Evolutionary conservation across 2,797 vertebrate genomes (phyloP).

Genomic region (Takifugu ocellatus): DNA sequence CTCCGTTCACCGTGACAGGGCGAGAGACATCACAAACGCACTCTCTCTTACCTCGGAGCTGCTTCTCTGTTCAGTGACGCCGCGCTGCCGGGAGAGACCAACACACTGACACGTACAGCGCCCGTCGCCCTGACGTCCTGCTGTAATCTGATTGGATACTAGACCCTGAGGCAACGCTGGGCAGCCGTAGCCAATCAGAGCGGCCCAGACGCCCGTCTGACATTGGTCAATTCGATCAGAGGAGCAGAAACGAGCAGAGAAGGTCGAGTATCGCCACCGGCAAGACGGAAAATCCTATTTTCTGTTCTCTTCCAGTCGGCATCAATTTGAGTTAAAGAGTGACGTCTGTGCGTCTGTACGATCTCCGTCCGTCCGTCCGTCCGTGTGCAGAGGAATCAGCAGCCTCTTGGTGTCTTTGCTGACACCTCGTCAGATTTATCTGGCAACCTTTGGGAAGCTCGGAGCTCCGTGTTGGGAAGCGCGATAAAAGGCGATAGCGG

Average conservation of each 20-base stretch:
- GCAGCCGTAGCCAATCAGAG: constrained; percentile 21
- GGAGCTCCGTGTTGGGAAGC: too few species aligned
- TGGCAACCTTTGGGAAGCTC: not conserved
- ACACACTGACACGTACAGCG: constrained; percentile 2
- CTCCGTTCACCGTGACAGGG: too few species aligned
- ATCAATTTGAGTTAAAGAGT: not conserved
- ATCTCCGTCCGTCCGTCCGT: too few species aligned
- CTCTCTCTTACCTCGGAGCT: constrained; percentile 6
- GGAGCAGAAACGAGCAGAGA: constrained; percentile 4
- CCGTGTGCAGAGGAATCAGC: too few species aligned
- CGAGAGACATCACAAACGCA: not conserved
- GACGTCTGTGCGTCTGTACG: not conserved
- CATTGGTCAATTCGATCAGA: constrained; percentile 41
- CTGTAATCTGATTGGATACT: constrained; percentile 57
- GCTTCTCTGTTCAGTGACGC: not conserved
- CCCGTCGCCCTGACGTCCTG: constrained; percentile 1
- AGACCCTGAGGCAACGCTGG: constrained; percentile 36
- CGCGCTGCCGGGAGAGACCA: not conserved
- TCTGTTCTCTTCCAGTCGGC: not conserved
- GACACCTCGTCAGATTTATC: not conserved
- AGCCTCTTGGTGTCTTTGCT: too few species aligned
- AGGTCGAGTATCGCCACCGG: constrained; percentile 7
- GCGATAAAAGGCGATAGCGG: too few species aligned
- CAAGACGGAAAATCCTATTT: constrained; percentile 4
- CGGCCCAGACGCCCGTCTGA: not conserved